Conservation (phyloP, 2,888 invertebrate genomes). For the Athetis lepigone region DNA sequence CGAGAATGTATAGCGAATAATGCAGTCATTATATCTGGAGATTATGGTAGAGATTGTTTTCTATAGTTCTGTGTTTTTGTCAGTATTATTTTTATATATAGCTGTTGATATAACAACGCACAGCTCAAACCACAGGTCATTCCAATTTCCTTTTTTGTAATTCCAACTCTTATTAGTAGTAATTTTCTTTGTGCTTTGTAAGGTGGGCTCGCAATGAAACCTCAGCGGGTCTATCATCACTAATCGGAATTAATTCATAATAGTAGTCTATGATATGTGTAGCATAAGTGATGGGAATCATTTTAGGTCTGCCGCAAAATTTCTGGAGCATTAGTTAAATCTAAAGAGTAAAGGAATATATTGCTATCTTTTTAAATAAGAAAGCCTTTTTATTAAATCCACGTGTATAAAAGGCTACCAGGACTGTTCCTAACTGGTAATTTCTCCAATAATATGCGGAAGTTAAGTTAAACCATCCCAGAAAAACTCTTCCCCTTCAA, state of each 20-base stretch:
- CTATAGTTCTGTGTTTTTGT: background rate
- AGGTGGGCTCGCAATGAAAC: no score
- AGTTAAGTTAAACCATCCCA: background rate
- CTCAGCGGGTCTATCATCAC: no score
- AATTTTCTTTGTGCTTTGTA: no score
- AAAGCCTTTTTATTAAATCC: background rate
- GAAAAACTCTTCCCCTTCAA: background rate
- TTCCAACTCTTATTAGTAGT: no score
- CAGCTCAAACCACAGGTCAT: no score
- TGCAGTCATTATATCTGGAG: conserved; percentile 32
- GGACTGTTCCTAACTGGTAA: background rate
- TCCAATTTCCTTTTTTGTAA: no score
- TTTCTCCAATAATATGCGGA: background rate
- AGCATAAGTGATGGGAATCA: no score
- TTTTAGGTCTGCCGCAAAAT: no score
- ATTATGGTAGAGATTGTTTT: conserved; percentile 25
- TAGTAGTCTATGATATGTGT: no score
- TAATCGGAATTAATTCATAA: no score
- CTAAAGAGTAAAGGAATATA: background rate
- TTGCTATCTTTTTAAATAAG: background rate
- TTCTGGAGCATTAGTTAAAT: background rate
- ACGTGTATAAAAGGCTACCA: background rate
- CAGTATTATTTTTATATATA: no score
- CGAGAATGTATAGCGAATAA: conserved; percentile 33
- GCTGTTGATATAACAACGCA: no score